Conservation (phyloP, 1,140 invertebrate species). For the Zaprionus camerounensis region DNA sequence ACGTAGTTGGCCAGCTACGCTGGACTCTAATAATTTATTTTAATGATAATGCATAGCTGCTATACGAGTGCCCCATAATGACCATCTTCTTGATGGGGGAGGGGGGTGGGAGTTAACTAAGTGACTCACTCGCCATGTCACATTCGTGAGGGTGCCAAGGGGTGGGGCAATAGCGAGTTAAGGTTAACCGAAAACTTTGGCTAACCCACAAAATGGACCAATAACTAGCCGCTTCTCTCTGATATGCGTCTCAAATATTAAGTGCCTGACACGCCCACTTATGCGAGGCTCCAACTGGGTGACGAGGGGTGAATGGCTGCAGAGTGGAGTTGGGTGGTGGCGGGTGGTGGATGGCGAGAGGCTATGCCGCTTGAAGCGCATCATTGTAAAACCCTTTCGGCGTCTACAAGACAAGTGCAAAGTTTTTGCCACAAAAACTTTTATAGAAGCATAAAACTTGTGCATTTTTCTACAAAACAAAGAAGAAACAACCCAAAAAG, state of each 20-base stretch:
- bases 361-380: slow-evolving; percentile 54
- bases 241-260: slow-evolving; percentile 72
- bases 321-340: neutral
- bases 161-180: neutral
- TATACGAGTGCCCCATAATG: slow-evolving; percentile 46
- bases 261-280: slow-evolving; percentile 54
- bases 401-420: slow-evolving; percentile 76
- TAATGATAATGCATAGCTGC: slow-evolving; percentile 80
- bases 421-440: slow-evolving; percentile 76
- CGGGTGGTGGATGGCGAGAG: neutral
- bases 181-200: slow-evolving; percentile 32
- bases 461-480: slow-evolving; percentile 80
- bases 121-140: slow-evolving; percentile 23
- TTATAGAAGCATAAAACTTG: slow-evolving; percentile 78
- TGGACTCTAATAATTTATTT: slow-evolving; percentile 82
- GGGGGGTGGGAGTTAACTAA: slow-evolving; percentile 23
- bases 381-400: slow-evolving; percentile 81
- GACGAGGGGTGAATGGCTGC: too few relatives aligned
- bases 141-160: neutral
- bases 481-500: slow-evolving; percentile 63
- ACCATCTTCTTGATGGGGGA: slow-evolving; percentile 4
- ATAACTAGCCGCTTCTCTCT: slow-evolving; percentile 52
- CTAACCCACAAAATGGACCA: slow-evolving; percentile 39
- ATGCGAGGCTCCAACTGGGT: slow-evolving; percentile 4
- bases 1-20: slow-evolving; percentile 37